Conservation (phyloP, 2,797 vertebrate genomes). For the Mus spretus region DNA sequence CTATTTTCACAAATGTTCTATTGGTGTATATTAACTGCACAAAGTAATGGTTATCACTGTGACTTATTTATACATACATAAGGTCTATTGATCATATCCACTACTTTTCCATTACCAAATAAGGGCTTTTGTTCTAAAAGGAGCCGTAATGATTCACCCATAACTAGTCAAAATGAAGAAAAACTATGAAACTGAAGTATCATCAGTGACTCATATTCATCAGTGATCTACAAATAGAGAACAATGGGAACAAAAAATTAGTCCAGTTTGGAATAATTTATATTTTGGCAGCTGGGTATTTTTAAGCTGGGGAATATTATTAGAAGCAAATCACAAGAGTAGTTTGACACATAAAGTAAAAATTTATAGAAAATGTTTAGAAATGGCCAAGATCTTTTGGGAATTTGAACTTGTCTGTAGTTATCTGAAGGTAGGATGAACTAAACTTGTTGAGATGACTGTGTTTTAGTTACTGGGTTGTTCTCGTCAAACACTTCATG, state of each 20-base stretch:
- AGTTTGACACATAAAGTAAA: conserved; percentile 54
- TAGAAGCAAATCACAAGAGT: conserved; percentile 27
- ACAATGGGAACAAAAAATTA: conserved; percentile 13
- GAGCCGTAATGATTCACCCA: background rate
- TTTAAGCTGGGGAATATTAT: conserved; percentile 45
- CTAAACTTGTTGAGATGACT: background rate
- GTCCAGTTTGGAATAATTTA: conserved; percentile 47
- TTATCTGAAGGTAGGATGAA: background rate
- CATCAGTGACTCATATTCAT: background rate
- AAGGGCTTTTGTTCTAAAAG: background rate
- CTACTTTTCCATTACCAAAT: background rate
- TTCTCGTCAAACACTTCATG: background rate
- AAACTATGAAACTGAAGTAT: background rate
- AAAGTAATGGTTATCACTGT: background rate
- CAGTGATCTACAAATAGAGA: background rate
- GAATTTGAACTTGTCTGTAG: background rate
- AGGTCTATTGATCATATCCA: background rate
- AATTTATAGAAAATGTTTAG: conserved; percentile 16
- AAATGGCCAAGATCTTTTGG: conserved; percentile 2
- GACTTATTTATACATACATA: too few relatives aligned
- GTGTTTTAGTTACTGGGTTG: background rate
- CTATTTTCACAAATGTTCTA: background rate
- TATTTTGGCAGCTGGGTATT: conserved; percentile 15
- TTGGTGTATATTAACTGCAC: background rate
- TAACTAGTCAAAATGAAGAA: conserved; percentile 26